A percentile compares a stretch with the other conserved stretches of the same genome.
These are phyloP conservation scores for Intellagama lesueurii DNA, from an alignment of 2,797 vertebrate genomes.

Conservation along the genomic window DNA sequence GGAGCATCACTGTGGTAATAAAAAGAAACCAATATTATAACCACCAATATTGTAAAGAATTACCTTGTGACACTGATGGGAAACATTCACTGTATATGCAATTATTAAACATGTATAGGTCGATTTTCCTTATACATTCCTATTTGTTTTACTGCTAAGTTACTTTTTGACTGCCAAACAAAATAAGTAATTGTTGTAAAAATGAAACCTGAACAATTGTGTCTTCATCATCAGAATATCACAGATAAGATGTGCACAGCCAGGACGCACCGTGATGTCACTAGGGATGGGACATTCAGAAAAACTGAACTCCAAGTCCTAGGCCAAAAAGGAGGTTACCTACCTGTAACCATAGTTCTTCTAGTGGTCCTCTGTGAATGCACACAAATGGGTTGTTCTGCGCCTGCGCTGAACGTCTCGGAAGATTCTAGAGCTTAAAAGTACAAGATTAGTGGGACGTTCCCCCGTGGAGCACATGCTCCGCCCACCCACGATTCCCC, in stretches of 20 bases:
- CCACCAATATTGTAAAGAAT: background rate
- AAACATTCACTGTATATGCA: background rate
- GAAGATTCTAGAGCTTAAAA: too few species aligned
- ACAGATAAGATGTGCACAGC: background rate
- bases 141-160: background rate
- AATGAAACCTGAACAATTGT: background rate
- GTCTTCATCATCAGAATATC: background rate
- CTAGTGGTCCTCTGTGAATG: too few species aligned
- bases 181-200: background rate
- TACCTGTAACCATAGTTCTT: too few species aligned
- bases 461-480: too few species aligned
- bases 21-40: background rate
- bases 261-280: too few species aligned
- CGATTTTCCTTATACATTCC: background rate
- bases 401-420: too few species aligned
- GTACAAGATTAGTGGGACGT: too few species aligned
- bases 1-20: constrained; percentile 86
- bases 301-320: too few species aligned
- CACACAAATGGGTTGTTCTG: too few species aligned
- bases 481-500: too few species aligned
- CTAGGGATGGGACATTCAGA: too few species aligned
- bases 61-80: background rate
- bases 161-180: background rate
- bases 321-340: too few species aligned
- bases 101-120: background rate